Percentiles rank a stretch among this genome's conserved stretches.
These are phyloP conservation scores for Axinella damicornis DNA, from an alignment of 37 sponge, comb jelly and placozoan species.

Conservation along the genomic window DNA sequence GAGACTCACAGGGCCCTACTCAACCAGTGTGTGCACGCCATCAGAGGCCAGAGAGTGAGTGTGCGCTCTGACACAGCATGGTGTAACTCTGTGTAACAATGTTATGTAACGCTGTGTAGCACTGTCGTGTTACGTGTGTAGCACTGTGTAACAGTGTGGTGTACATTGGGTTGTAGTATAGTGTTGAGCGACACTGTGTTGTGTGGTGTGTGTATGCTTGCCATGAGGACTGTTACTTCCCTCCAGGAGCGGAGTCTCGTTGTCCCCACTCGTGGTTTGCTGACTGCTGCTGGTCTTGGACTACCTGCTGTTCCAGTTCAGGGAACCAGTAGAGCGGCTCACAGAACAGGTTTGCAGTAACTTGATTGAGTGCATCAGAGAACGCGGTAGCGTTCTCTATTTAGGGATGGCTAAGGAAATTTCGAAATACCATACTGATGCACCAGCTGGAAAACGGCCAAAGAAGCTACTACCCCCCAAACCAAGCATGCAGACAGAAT, in stretches of 20 bases:
- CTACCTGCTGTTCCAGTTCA: conserved; percentile 77
- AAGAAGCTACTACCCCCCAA: too few species aligned
- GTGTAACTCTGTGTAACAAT: too few species aligned
- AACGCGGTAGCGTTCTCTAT: too few species aligned
- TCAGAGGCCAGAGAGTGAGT: conserved; percentile 57
- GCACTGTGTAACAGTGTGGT: too few species aligned
- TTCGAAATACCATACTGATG: too few species aligned
- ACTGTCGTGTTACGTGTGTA: too few species aligned
- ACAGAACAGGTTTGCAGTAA: conserved; percentile 72
- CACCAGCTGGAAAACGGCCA: too few species aligned
- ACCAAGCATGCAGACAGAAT: too few species aligned
- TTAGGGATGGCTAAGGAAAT: too few species aligned
- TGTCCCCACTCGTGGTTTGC: conserved; percentile 51
- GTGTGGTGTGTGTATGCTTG: not conserved
- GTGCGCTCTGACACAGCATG: not conserved
- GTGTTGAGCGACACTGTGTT: too few species aligned
- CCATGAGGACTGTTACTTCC: not conserved
- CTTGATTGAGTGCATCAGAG: too few species aligned
- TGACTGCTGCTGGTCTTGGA: conserved; percentile 79
- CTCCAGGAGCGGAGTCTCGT: conserved; percentile 38
- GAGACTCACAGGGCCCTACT: conserved; percentile 42
- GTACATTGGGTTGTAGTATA: too few species aligned
- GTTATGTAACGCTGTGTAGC: not conserved
- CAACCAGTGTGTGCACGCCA: conserved; percentile 46
- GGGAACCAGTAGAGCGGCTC: conserved; percentile 47